These are phyloP conservation scores for Aurelia aurita DNA, from an alignment of 30 jellyfish, hydroid and myxozoan genomes.

Conservation along the genomic window DNA sequence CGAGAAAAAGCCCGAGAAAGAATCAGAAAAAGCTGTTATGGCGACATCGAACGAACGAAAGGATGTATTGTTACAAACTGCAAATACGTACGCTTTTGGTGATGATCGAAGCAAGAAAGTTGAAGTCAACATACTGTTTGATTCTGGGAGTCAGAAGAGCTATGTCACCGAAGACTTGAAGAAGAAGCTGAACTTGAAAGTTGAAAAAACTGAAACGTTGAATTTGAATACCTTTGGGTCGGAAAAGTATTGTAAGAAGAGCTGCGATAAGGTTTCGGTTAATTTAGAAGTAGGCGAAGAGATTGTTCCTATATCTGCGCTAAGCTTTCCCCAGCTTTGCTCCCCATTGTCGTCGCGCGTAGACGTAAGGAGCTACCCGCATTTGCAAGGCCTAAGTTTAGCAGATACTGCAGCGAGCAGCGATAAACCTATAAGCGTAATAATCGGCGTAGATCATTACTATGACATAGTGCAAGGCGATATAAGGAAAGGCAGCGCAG, in stretches of 20 bases:
- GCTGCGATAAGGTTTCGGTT: constrained; percentile 5
- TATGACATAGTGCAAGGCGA: constrained; percentile 53
- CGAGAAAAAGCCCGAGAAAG: neutral
- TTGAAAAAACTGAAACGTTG: constrained; percentile 1
- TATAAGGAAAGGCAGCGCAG: constrained; percentile 40
- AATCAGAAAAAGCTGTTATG: neutral
- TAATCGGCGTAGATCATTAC: constrained; percentile 47
- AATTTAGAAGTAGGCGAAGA: neutral
- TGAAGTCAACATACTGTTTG: constrained; percentile 16
- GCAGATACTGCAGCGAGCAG: constrained; percentile 14
- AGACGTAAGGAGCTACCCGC: constrained; percentile 14
- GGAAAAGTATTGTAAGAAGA: neutral
- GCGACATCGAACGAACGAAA: neutral
- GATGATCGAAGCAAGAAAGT: constrained; percentile 17
- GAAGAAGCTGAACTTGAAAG: constrained; percentile 24
- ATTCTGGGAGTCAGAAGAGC: constrained; percentile 37
- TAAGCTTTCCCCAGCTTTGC: constrained; percentile 24
- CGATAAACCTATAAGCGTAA: constrained; percentile 18
- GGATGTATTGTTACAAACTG: constrained; percentile 20
- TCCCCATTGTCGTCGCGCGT: constrained; percentile 24
- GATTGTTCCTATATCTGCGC: constrained; percentile 7
- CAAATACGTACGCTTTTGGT: constrained; percentile 14
- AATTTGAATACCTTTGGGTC: constrained; percentile 31
- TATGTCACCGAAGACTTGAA: constrained; percentile 33
- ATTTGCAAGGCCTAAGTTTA: constrained; percentile 14